Evolutionary conservation across 2,113 vertebrate genomes (phyloP).

Genomic region (Xiphophorus couchianus): DNA sequence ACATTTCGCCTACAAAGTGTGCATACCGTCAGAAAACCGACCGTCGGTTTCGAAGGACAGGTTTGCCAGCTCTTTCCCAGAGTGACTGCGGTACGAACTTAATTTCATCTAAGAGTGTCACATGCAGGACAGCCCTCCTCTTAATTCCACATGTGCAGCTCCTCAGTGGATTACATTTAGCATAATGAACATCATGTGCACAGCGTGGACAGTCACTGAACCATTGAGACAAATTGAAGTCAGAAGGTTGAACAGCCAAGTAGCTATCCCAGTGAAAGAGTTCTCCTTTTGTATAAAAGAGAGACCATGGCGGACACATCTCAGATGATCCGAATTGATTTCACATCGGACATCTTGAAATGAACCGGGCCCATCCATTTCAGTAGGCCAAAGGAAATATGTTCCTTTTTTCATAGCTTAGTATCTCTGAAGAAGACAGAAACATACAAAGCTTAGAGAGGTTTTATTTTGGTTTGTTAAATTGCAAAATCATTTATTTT

Average conservation of each 20-base stretch:
- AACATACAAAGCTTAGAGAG: neutral
- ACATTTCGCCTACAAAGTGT: constrained; percentile 1
- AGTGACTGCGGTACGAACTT: neutral
- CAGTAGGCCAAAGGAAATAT: no score
- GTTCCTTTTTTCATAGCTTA: neutral
- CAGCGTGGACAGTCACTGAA: constrained; percentile 41
- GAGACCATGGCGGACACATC: neutral
- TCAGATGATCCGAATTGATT: constrained; percentile 29
- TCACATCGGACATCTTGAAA: neutral
- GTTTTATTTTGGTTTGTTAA: neutral
- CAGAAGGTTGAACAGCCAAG: constrained; percentile 47
- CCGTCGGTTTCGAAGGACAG: neutral
- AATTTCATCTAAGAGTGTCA: constrained; percentile 26
- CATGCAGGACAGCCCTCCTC: constrained; percentile 23
- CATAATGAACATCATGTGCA: constrained; percentile 61
- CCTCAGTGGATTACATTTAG: constrained; percentile 37
- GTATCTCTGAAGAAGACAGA: neutral
- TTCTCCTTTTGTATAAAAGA: neutral
- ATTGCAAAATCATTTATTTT: neutral
- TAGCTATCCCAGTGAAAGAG: constrained; percentile 5
- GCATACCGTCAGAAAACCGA: neutral
- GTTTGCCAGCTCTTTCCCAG: neutral
- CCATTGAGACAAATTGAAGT: constrained; percentile 55
- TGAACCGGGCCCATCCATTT: neutral
- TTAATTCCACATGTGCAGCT: constrained; percentile 28